Base-by-base conservation (phyloP, 1,140 invertebrate species). In the Coptotermes formosanus region DNA sequence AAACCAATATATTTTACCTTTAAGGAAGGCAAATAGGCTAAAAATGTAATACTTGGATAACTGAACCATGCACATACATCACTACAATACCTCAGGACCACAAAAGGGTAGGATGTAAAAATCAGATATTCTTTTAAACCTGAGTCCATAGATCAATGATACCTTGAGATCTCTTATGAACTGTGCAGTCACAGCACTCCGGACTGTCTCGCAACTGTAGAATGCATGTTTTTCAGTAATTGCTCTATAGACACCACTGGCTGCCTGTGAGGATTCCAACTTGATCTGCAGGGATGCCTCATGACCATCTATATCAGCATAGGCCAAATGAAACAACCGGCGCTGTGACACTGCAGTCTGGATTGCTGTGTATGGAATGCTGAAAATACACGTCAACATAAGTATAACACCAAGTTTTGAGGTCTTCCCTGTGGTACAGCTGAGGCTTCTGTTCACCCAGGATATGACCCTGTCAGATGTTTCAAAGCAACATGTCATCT, bases 161-260 rank as follows among this genome's bases (percentile, higher is more conserved):
- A 94, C 94, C 93, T 97, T 97, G 85, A 98, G 92, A 91, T 97
- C 97, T 86, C 96, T 93, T 59, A 97, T 96, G 89, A 96, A 97
- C 90, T 97, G 97, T 82, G 96, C 94, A 8, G 96, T 97, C 44
- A 98, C 97, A 85, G 96, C 96, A 88, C 94, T 96, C 23, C 96
- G 93, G 3, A 98, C 96, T 0, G 97, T 97, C 90, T 97, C 97
- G 91, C 97, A 97, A 88, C 96, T 96, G 90, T 97, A 98, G 92
- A 98, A 98, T 9, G 96, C 96, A 89, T 97, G 96, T 89, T 96
- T 97, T 90, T 97, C 97, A 0, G 96, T 97, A 85, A 97, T 95
- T n/a, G 96, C 96, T 81, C 97, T 92, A 90, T 97, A 97, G 4
- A 97, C 91, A 59, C 95, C 95, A 30, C 94, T 95, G 16, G 96